Evolutionary conservation across 2,797 vertebrate species (phyloP), one percentile per base, ranked within the genome.

Genomic region (Lepidocolaptes lacrymiger): DNA sequence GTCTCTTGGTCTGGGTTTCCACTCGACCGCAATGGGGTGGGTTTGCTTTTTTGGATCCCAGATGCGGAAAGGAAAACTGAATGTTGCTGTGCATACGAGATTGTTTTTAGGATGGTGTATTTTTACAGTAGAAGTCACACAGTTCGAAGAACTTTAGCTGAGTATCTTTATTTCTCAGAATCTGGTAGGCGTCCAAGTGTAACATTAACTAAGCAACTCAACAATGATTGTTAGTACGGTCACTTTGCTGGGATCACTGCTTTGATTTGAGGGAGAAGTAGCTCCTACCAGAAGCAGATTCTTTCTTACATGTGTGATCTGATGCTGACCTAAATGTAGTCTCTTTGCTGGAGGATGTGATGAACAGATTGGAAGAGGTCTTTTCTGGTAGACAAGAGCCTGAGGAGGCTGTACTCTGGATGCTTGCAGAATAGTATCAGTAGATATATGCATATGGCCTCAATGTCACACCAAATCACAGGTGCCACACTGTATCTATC

Each of bases 11-110:
- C 68, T 62, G 22, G 23, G 17, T 81, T 84, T 68, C 79, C 58
- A 6, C 30, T 16, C 61, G 1, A n/a, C 30, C 44, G 0, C 64
- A 9, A 1, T 3, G 48, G 44, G 5, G 10, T 24, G 34, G 12
- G 37, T 84, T 64, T 77, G 18, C 28, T 39, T 52, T 52, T 77
- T 74, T 66, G 27, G 30, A 43, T 55, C 56, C 30, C 64, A 54
- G 72, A 9, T 7, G 13, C 72, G 32, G 30, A 62, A 79, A 62
- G 20, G 15, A 71, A 51, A 64, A 20, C 21, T 32, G 21, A 22
- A 24, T 64, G 23, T 61, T 4, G 1, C 56, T 44, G 0, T 10
- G 48, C 27, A 2, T 43, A 26, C 9, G 9, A 21, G 12, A 2
- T 12, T 58, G 8, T 43, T 80, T 80, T 49, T 26, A 18, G 37